Conservation (phyloP, 2,113 vertebrate genomes). For the Crotalus helleri region DNA sequence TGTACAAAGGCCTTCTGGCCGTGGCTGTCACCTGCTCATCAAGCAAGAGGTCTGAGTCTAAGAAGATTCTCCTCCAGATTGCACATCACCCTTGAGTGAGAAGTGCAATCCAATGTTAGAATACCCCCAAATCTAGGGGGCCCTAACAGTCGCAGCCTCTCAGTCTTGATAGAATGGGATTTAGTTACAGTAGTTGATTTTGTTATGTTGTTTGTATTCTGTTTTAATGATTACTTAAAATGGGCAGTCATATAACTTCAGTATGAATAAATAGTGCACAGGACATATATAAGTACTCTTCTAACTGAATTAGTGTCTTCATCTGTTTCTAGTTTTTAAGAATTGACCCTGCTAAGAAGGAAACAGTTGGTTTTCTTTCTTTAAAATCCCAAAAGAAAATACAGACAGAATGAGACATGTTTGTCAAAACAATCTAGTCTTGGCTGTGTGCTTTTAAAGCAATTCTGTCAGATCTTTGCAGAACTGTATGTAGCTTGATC, state of each 20-base stretch:
- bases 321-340: constrained; percentile 22
- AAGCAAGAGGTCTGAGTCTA: neutral
- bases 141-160: neutral
- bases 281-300: neutral
- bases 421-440: constrained; percentile 28
- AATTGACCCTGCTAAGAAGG: neutral
- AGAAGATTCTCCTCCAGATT: neutral
- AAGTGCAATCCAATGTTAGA: neutral
- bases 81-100: neutral
- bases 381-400: constrained; percentile 26
- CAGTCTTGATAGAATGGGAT: neutral
- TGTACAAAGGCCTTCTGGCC: neutral
- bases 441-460: neutral
- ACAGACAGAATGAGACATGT: constrained; percentile 6
- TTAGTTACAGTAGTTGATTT: constrained; percentile 16
- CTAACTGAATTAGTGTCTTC: neutral
- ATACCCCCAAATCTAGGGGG: neutral
- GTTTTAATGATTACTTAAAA: neutral
- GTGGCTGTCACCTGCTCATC: neutral
- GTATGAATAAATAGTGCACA: neutral
- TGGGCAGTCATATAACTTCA: neutral
- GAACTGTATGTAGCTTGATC: constrained; percentile 23
- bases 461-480: constrained; percentile 3
- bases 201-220: neutral
- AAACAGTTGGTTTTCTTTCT: neutral